Evolutionary conservation across 2,797 vertebrate genomes (phyloP).

Genomic region (Phataginus tetradactyla): DNA sequence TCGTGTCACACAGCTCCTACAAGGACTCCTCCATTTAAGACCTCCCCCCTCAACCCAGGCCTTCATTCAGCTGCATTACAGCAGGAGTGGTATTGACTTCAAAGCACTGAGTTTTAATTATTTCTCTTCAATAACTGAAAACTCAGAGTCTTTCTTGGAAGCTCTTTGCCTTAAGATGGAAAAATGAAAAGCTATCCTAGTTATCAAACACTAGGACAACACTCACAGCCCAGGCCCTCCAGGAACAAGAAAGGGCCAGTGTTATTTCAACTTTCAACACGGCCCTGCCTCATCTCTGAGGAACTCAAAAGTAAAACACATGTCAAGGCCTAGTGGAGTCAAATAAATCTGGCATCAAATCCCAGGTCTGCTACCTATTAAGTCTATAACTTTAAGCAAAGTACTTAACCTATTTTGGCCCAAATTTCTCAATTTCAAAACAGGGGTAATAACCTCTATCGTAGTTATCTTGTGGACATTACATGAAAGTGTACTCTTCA

Average conservation of each 20-base stretch:
- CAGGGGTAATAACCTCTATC: background rate
- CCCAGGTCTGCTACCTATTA: conserved; percentile 12
- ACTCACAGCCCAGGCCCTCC: background rate
- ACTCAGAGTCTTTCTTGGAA: background rate
- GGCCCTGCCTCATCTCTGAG: background rate
- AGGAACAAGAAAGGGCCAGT: background rate
- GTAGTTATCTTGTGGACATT: background rate
- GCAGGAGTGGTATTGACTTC: background rate
- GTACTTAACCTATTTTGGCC: background rate
- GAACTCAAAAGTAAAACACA: conserved; percentile 6
- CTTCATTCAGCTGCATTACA: background rate
- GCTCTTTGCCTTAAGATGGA: background rate
- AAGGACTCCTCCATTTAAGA: background rate
- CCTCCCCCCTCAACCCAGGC: rapidly evolving
- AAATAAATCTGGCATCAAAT: conserved; percentile 45
- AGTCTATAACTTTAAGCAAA: conserved; percentile 26
- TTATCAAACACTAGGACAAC: background rate
- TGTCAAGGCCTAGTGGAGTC: background rate
- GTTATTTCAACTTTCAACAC: background rate
- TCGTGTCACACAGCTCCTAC: background rate
- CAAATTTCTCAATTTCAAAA: conserved; percentile 47
- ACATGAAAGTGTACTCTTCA: background rate
- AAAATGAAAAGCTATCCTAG: background rate
- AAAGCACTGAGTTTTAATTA: background rate
- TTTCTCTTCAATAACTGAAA: conserved; percentile 29